Evolutionary conservation across 2,113 vertebrate species (phyloP).

Genomic region (Cyanistes caeruleus): DNA sequence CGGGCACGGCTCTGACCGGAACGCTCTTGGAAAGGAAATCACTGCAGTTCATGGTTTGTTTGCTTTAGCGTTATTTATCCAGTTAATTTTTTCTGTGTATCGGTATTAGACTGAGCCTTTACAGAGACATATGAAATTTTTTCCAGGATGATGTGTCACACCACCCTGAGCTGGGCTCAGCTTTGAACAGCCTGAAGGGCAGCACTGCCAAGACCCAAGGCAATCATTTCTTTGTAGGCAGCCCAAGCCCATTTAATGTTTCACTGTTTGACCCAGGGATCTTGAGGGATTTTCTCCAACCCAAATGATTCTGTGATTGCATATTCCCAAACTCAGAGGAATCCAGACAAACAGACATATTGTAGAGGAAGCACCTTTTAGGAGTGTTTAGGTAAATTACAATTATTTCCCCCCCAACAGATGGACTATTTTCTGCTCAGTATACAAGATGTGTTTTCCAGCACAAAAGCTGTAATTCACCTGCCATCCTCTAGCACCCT

Average conservation of each 20-base stretch:
- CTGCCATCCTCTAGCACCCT: background rate
- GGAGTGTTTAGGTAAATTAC: background rate
- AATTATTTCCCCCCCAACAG: background rate
- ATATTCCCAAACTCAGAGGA: background rate
- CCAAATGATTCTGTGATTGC: background rate
- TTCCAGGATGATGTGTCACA: background rate
- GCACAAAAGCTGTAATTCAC: background rate
- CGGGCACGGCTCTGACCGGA: background rate
- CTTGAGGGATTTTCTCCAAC: background rate
- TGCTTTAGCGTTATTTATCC: background rate
- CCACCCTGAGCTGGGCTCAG: background rate
- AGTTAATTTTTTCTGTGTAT: background rate
- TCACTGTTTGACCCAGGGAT: background rate
- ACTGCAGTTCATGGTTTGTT: background rate
- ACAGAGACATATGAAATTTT: background rate
- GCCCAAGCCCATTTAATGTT: background rate
- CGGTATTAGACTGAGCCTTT: background rate
- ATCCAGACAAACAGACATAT: background rate
- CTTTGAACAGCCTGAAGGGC: background rate
- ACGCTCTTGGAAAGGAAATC: background rate
- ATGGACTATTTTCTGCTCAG: background rate
- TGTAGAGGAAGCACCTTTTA: background rate
- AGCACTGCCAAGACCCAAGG: background rate
- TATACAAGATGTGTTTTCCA: background rate
- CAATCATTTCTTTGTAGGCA: background rate